Conservation (phyloP, 2,888 invertebrate genomes). For the Augiades crinisus region DNA sequence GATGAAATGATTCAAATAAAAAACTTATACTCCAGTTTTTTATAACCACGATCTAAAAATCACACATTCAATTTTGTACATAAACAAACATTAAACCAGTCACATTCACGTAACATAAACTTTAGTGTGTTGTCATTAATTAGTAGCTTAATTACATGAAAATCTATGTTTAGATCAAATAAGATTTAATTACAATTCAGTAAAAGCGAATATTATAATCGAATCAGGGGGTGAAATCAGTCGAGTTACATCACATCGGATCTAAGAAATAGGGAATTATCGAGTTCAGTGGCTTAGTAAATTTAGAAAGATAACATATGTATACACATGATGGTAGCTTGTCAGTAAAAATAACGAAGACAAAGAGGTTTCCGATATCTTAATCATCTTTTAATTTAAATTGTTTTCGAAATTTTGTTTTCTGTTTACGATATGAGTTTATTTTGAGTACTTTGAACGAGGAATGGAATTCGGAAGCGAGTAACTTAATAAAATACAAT, state of each 20-base stretch:
- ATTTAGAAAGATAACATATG: slow-evolving; percentile 18
- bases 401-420: background rate
- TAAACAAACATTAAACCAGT: no score
- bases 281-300: slow-evolving; percentile 30
- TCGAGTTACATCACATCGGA: slow-evolving; percentile 14
- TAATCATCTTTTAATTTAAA: background rate
- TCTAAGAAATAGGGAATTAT: slow-evolving; percentile 31
- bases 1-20: no score
- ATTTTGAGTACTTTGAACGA: no score
- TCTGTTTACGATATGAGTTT: no score
- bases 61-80: no score
- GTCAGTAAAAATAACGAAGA: background rate
- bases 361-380: background rate
- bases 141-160: background rate
- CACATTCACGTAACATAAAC: slow-evolving; percentile 5
- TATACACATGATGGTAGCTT: background rate
- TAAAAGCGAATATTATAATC: background rate
- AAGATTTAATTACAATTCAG: slow-evolving; percentile 5
- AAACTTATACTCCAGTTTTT: no score
- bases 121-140: slow-evolving; percentile 5
- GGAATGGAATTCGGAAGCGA: no score
- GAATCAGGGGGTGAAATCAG: slow-evolving; percentile 21
- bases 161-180: slow-evolving; percentile 5
- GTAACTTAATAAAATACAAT: no score
- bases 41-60: no score